A percentile compares a stretch with the other conserved stretches of the same genome.
phyloP scores from a whole-genome alignment of 2,888 invertebrate genomes.

The Maniola hyperantus region DNA sequence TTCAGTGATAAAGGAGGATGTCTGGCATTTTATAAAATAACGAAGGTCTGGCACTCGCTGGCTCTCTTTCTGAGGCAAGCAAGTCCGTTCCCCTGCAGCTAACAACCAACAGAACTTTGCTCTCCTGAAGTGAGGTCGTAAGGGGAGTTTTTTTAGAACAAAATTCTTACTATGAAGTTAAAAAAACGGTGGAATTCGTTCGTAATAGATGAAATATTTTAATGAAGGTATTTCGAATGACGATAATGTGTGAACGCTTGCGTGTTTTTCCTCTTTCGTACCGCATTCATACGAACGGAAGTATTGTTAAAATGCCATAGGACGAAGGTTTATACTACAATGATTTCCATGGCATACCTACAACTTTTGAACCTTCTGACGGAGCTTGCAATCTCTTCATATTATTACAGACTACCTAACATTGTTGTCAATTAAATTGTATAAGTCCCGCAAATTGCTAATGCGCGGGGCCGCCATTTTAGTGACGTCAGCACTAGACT shows the following conservation, averaged over 20 bases:
- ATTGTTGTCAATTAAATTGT: too few relatives aligned
- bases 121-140: conserved; percentile 36
- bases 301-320: conserved; percentile 69
- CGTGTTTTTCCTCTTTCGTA: conserved; percentile 47
- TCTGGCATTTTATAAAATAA: too few relatives aligned
- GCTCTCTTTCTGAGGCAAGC: too few relatives aligned
- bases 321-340: not conserved
- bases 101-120: not conserved
- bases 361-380: too few relatives aligned
- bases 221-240: conserved; percentile 68
- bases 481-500: too few relatives aligned
- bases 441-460: too few relatives aligned
- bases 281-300: conserved; percentile 53
- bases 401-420: too few relatives aligned
- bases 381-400: too few relatives aligned
- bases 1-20: too few relatives aligned
- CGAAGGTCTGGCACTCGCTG: too few relatives aligned
- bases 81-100: too few relatives aligned
- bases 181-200: conserved; percentile 57
- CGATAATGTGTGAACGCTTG: conserved; percentile 61
- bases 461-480: too few relatives aligned
- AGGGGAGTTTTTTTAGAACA: conserved; percentile 45
- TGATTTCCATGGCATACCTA: not conserved
- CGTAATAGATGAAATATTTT: conserved; percentile 73
- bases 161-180: conserved; percentile 59